Percentiles rank a stretch among this genome's conserved stretches.
Conservation (phyloP, 2,888 invertebrate species). For the Brassicogethes aeneus region DNA sequence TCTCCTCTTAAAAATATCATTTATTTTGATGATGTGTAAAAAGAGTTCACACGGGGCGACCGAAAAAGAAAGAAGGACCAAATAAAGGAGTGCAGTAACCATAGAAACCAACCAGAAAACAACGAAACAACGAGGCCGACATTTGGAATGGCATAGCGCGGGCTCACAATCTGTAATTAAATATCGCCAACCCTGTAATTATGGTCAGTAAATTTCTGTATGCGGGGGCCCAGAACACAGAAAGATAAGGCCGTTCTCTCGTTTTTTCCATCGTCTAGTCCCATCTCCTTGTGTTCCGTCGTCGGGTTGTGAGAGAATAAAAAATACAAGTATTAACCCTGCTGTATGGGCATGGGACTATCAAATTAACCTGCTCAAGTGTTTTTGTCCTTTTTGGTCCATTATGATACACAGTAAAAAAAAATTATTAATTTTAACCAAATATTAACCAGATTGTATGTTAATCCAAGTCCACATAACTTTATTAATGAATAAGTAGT, state of each 20-base stretch:
- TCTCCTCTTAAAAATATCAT: background rate
- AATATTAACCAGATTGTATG: too few species aligned
- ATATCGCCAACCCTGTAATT: conserved; percentile 74
- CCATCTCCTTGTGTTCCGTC: too few species aligned
- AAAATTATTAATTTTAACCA: too few species aligned
- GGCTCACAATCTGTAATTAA: conserved; percentile 62
- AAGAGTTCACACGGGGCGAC: conserved; percentile 10
- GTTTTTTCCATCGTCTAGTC: conserved; percentile 43
- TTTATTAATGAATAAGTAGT: too few species aligned
- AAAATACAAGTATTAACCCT: background rate
- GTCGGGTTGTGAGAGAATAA: conserved; percentile 1
- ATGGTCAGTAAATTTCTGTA: conserved; percentile 77
- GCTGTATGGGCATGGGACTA: too few species aligned
- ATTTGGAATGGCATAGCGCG: conserved; percentile 19
- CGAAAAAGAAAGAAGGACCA: background rate
- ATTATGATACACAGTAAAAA: too few species aligned
- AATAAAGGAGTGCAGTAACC: conserved; percentile 2
- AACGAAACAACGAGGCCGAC: background rate
- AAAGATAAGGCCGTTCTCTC: conserved; percentile 42
- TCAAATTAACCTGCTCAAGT: too few species aligned
- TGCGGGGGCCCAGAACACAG: conserved; percentile 45
- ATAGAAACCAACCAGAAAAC: conserved; percentile 6
- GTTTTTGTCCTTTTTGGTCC: too few species aligned
- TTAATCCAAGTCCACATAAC: too few species aligned
- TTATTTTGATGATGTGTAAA: background rate